Conservation (phyloP, 2,888 invertebrate species). For the Chymomyza amoena region DNA sequence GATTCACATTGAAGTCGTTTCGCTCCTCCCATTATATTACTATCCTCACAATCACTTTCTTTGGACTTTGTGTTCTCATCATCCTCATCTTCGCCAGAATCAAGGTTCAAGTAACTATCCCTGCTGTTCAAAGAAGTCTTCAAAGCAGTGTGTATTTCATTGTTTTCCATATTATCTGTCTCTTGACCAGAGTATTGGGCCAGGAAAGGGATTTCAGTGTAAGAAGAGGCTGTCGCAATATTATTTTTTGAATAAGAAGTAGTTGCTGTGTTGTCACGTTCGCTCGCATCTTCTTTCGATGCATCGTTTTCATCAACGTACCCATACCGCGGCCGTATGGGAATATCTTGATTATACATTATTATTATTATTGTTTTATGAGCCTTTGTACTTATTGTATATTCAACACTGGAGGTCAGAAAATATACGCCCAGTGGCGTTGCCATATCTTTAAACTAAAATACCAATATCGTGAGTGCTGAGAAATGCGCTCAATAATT, state of each 20-base stretch:
- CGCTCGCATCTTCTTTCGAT: constrained; percentile 21
- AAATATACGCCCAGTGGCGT: too few species aligned
- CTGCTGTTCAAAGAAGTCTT: constrained; percentile 14
- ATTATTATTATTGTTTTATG: not conserved
- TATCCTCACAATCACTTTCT: constrained; percentile 63
- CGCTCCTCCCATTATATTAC: constrained; percentile 46
- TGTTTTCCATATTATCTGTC: constrained; percentile 61
- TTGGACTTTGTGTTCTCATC: constrained; percentile 68
- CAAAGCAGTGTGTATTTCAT: constrained; percentile 49
- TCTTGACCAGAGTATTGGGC: constrained; percentile 69
- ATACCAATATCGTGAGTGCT: too few species aligned
- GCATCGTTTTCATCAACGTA: constrained; percentile 52
- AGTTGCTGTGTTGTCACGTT: constrained; percentile 5
- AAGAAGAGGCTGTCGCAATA: constrained; percentile 59
- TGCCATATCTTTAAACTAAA: too few species aligned
- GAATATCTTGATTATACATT: constrained; percentile 65
- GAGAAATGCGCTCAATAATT: too few species aligned
- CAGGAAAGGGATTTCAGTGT: constrained; percentile 73
- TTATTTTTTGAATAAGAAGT: constrained; percentile 23
- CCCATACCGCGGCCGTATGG: constrained; percentile 74
- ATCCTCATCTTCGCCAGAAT: constrained; percentile 57
- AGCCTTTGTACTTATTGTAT: too few species aligned
- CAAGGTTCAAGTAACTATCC: constrained; percentile 45
- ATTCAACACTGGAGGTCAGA: too few species aligned
- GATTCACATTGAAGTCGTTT: constrained; percentile 51